Base-by-base conservation (phyloP, 2,888 invertebrate genomes). In the Physocephala rufipes region DNA sequence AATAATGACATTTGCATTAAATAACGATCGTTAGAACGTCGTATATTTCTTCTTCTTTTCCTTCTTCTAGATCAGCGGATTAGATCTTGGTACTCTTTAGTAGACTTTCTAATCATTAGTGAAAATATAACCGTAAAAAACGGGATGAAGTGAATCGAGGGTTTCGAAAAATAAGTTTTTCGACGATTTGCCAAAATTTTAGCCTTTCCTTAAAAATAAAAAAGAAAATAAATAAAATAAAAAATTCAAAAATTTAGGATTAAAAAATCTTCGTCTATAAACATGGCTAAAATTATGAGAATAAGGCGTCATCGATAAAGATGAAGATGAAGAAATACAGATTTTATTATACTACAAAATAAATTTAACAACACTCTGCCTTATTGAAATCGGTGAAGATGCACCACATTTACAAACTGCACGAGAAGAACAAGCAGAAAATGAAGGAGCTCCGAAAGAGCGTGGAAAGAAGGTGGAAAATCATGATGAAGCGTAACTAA, bases 401-500 rank as follows among this genome's bases (percentile, higher is more conserved):
- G 36, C 4, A 36, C 4, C 4, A 36, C 36, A 36, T 9, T 36
- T 36, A 9, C 36, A 9, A 4, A 9, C 5, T 9, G 36, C 9
- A 36, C 5, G 36, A 53, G 24, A 30, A 51, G 3, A 45, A 21
- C 15, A 5, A 21, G 1, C 36, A 55, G 36, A 1, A n/a, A 5
- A 19, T 15, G 26, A 59, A 59, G 47, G 59, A 15, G 47, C 19
- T 7, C 15, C 16, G 19, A 51, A 16, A 30, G 36, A 62, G 21
- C 49, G 51, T 62, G 24, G 30, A 47, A 21, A 67, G 43, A 73
- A 72, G 61, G 76, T 74, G 73, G 66, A 73, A 77, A 75, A 70
- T 68, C 74, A 76, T 76, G 73, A 78, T 71, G 74, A 74, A 75
- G 75, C 76, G 77, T 76, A 76, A 69, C 76, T 74, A 76, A 78